A percentile compares a stretch with the other conserved stretches of the same genome.
phyloP scores from a whole-genome alignment of 2,797 vertebrate species.

The Clamator glandarius region DNA sequence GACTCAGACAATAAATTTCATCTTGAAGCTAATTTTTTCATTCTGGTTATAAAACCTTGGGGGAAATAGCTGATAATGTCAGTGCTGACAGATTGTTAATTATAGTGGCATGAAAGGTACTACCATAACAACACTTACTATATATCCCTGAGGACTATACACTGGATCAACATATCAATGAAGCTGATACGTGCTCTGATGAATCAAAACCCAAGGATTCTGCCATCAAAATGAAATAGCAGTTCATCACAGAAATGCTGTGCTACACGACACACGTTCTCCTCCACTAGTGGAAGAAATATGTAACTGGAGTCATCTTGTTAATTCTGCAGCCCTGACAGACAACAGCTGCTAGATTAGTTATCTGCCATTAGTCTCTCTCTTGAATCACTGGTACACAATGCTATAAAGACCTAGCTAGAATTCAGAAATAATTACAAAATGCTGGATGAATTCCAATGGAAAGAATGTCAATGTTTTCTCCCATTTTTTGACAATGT shows the following conservation, averaged over 20 bases:
- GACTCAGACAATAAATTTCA: not conserved
- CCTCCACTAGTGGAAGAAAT: not conserved
- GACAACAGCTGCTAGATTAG: not conserved
- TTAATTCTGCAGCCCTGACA: not conserved
- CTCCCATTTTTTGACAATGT: not conserved
- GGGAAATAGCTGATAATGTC: slow-evolving; percentile 48
- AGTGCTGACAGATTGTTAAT: slow-evolving; percentile 61
- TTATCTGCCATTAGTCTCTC: not conserved
- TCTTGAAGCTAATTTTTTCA: slow-evolving; percentile 20
- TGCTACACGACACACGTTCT: not conserved
- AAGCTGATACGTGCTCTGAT: not conserved
- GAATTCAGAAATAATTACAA: not conserved
- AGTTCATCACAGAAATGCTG: not conserved
- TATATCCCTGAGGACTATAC: not conserved
- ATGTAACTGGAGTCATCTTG: not conserved
- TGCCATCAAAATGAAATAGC: not conserved
- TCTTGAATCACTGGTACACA: not conserved
- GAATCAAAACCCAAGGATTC: not conserved
- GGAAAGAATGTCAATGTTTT: not conserved
- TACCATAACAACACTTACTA: not conserved
- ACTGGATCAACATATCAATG: not conserved
- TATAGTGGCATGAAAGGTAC: slow-evolving; percentile 20
- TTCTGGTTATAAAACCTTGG: not conserved
- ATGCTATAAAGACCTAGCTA: not conserved
- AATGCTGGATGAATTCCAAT: not conserved